phyloP scores from a whole-genome alignment of 2,797 vertebrate genomes.

The Gymnoscopelus braueri region DNA sequence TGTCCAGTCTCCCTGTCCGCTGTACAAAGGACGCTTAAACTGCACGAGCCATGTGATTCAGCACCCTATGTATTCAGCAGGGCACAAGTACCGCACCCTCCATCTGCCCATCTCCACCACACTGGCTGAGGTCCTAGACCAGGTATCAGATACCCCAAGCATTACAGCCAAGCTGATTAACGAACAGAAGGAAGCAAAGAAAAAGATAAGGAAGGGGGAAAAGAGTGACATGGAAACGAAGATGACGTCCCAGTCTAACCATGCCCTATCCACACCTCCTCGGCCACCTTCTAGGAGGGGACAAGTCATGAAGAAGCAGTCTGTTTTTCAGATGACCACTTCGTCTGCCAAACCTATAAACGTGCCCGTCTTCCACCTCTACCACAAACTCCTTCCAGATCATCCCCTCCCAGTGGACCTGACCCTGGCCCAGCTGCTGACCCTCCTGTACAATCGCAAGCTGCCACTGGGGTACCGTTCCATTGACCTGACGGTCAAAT shows the following conservation, averaged over 20 bases:
- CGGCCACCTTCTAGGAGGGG: slow-evolving; percentile 89
- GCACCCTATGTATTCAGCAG: slow-evolving; percentile 98
- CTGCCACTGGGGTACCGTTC: slow-evolving; percentile 97
- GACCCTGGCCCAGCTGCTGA: slow-evolving; percentile 96
- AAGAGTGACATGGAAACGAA: slow-evolving; percentile 85
- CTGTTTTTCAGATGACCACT: slow-evolving; percentile 51
- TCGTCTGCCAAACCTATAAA: slow-evolving; percentile 97
- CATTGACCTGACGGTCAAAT: slow-evolving; percentile 94
- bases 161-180: slow-evolving; percentile 98
- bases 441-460: slow-evolving; percentile 94
- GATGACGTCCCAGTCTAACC: slow-evolving; percentile 87
- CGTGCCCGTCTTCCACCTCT: slow-evolving; percentile 97
- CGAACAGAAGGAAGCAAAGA: slow-evolving; percentile 98
- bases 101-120: slow-evolving; percentile 97
- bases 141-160: slow-evolving; percentile 98
- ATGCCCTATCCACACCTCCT: slow-evolving; percentile 84
- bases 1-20: slow-evolving; percentile 96
- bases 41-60: slow-evolving; percentile 99
- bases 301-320: slow-evolving; percentile 89
- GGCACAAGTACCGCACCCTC: slow-evolving; percentile 97
- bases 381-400: slow-evolving; percentile 96
- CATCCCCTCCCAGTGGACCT: slow-evolving; percentile 95
- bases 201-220: slow-evolving; percentile 99
- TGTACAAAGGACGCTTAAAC: slow-evolving; percentile 99
- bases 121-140: slow-evolving; percentile 94